Evolutionary conservation across 2,797 vertebrate species (phyloP).

Genomic region (Anguilla marmorata): DNA sequence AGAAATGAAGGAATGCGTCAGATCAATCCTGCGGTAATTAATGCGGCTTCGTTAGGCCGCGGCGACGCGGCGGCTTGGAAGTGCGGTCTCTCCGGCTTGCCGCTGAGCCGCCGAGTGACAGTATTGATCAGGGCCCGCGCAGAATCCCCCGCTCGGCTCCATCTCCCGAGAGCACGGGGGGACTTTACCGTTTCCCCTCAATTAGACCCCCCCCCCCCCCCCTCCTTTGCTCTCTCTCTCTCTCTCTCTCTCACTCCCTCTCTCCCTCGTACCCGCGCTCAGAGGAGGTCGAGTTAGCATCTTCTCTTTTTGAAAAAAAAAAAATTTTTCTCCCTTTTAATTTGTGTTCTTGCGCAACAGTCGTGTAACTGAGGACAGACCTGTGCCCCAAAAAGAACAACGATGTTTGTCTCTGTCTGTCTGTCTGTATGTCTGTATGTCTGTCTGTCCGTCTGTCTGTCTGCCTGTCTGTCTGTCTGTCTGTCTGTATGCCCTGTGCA

Average conservation of each 20-base stretch:
- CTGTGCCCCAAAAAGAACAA: too few relatives aligned
- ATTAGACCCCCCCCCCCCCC: constrained; percentile 37
- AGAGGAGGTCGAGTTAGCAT: constrained; percentile 13
- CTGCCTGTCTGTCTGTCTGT: not conserved
- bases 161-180: constrained; percentile 50
- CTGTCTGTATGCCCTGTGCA: not conserved
- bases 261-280: not conserved
- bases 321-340: constrained; percentile 51
- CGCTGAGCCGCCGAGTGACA: constrained; percentile 70
- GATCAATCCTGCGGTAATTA: constrained; percentile 75
- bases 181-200: constrained; percentile 65
- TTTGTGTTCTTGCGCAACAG: constrained; percentile 36
- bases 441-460: not conserved
- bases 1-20: constrained; percentile 66
- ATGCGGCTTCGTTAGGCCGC: constrained; percentile 77
- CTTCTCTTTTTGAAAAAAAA: not conserved
- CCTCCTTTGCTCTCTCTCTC: constrained; percentile 44
- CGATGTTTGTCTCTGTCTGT: not conserved
- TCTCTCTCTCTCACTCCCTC: constrained; percentile 30
- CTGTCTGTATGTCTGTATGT: not conserved
- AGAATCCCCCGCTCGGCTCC: constrained; percentile 52
- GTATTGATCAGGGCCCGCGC: constrained; percentile 67
- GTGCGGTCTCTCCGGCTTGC: constrained; percentile 67
- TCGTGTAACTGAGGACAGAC: not conserved
- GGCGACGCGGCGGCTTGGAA: constrained; percentile 70